Evolutionary conservation across 2,797 vertebrate species (phyloP), one percentile per base, ranked within the genome.

Genomic region (Hephaestus fuliginosus): DNA sequence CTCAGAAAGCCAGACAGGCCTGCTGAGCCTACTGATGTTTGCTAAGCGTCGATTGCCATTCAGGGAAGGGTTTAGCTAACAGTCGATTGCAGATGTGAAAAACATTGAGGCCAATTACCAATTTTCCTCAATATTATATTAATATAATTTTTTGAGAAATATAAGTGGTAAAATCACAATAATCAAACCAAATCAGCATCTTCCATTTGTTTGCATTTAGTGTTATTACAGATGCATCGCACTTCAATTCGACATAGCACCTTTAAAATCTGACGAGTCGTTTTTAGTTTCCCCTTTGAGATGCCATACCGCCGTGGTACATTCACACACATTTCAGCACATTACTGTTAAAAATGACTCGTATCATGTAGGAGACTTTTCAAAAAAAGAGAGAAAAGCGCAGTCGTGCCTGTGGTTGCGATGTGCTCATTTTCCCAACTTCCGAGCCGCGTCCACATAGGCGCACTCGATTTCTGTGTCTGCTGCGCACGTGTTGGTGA

Each of bases 361-460:
- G 68, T 14, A 43, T 33, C 39, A 73, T 43, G 71, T n/a, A 39
- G 36, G 13, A 6, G 5, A 71, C 70, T 58, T 56, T 55, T 17
- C 28, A 25, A 22, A n/a, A 39, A 33, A 64, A 48, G 17, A 70
- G 22, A 25, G 17, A 58, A 68, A 30, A 55, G 44, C n/a, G 43
- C 11, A 60, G n/a, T 3, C 30, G 70, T 39, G 56, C 69, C 28
- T 20, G 49, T 20, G 25, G 7, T 46, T 4, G 22, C 2, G 56
- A 44, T 13, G 30, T 17, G 1, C 70, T 92, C 95, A 97, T 73
- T 97, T 96, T 74, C 95, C 96, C 80, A 98, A 95, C 86, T 97
- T 92, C 91, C 96, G 97, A n/a, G 97, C 97, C n/a, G 99, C 98
- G 0, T 98, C 98, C 28, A 96, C 96, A 0, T 99, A 99, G 76